phyloP scores from a whole-genome alignment of 1,140 invertebrate species.

The Hetaerina americana region DNA sequence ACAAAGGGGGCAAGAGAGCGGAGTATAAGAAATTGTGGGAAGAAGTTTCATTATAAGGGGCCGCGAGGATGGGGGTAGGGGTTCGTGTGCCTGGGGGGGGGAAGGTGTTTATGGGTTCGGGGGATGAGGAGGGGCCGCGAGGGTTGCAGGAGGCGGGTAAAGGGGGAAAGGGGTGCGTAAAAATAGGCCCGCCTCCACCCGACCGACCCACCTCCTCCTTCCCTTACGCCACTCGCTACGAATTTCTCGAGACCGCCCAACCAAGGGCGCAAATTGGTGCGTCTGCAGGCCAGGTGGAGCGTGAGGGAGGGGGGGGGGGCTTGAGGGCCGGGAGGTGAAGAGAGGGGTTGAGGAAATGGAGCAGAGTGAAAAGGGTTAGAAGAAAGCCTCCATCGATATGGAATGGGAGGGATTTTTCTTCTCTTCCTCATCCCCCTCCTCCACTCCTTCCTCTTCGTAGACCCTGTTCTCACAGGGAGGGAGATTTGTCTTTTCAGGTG shows the following conservation, averaged over 20 bases:
- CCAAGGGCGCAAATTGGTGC: not conserved
- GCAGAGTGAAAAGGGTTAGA: no score
- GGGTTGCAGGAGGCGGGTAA: not conserved
- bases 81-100: not conserved
- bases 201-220: no score
- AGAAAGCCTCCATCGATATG: no score
- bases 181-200: not conserved
- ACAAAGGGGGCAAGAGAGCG: not conserved
- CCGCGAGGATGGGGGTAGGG: not conserved
- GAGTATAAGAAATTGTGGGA: not conserved
- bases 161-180: not conserved
- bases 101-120: no score
- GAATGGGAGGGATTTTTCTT: not conserved
- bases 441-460: no score
- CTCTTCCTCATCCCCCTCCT: no score
- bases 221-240: no score
- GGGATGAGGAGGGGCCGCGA: not conserved
- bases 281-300: not conserved
- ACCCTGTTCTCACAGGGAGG: no score
- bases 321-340: not conserved
- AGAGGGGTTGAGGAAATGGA: no score
- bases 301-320: not conserved
- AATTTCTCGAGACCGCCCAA: not conserved
- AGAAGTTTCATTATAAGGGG: not conserved
- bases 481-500: no score